phyloP scores from a whole-genome alignment of 2,888 invertebrate species.

The Oxyscelio sp. region DNA sequence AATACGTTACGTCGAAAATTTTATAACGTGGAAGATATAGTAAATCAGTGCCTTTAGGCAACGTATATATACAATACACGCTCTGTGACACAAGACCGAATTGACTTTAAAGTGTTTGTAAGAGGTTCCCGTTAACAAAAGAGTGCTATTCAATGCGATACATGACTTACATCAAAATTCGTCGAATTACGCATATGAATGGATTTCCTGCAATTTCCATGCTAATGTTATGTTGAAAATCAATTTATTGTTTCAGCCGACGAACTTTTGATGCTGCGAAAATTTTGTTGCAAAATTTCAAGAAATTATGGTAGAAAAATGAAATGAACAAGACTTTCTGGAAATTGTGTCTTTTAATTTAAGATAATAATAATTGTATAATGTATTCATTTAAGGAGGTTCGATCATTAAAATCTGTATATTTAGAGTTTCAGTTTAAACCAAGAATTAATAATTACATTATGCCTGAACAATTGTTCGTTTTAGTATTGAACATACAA shows the following conservation, averaged over 20 bases:
- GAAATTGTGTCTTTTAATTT: too few relatives aligned
- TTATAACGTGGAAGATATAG: constrained; percentile 6
- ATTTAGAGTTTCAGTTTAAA: too few relatives aligned
- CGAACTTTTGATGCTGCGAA: background rate
- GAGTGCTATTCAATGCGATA: constrained; percentile 16
- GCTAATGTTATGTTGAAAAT: constrained; percentile 28
- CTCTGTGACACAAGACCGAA: constrained; percentile 9
- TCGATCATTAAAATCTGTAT: too few relatives aligned
- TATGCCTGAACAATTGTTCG: too few relatives aligned
- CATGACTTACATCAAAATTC: constrained; percentile 18
- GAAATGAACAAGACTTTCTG: too few relatives aligned
- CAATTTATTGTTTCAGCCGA: constrained; percentile 22
- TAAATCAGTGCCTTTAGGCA: constrained; percentile 19
- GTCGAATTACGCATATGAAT: constrained; percentile 27
- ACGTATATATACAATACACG: constrained; percentile 36
- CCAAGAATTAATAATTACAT: too few relatives aligned
- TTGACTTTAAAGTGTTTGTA: constrained; percentile 42
- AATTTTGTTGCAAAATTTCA: background rate
- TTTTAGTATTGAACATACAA: too few relatives aligned
- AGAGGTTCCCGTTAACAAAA: constrained; percentile 39
- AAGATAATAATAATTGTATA: too few relatives aligned
- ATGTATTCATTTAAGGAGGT: too few relatives aligned
- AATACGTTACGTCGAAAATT: background rate
- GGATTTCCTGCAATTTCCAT: constrained; percentile 24
- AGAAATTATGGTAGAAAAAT: too few relatives aligned